Base-by-base conservation (phyloP, 2,797 vertebrate species). In the Scarus forsteni region DNA sequence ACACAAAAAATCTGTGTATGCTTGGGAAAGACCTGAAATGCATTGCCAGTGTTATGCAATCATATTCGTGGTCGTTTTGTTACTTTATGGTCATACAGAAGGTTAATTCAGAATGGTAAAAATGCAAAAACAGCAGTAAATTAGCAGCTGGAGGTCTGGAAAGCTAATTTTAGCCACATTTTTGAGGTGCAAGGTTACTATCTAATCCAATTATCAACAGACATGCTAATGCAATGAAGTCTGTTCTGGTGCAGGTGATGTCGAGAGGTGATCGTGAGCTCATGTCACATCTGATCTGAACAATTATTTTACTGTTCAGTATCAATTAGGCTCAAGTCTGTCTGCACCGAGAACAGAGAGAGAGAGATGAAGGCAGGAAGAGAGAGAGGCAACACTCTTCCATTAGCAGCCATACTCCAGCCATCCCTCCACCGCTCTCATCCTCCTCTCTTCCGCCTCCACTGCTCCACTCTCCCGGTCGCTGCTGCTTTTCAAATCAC, bases 401-500 rank as follows among this genome's bases (percentile, higher is more conserved):
- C 57, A 57, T 81, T 76, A 77, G 60, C 40, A 53, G 46, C 66
- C 14, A n/a, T 62, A 56, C 46, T 66, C 44, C 19, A n/a, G 46
- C 70, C 40, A 3, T 59, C 42, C 50, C 59, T 10, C 67, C 16
- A 27, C 36, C 48, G 45, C 70, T 48, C 10, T 72, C 48, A n/a
- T 68, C 65, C 55, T 56, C 53, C 48, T 60, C 48, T 63, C 57
- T 4, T 75, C 77, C 0, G 14, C 71, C 74, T 75, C 53, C 66
- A 40, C 46, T 43, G 51, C 49, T 70, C 38, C 3, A 34, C 46
- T 74, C 63, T 72, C 52, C 5, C 50, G 34, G 19, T 54, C 38
- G 10, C 70, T 11, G 15, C 72, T 72, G 61, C 83, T 74, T 89
- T 88, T 90, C 68, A 88, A 85, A 89, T 86, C 70, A 77, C 77